Evolutionary conservation across 2,797 vertebrate species (phyloP), one percentile per base, ranked within the genome.

Genomic region (Emydoidea blandingii): DNA sequence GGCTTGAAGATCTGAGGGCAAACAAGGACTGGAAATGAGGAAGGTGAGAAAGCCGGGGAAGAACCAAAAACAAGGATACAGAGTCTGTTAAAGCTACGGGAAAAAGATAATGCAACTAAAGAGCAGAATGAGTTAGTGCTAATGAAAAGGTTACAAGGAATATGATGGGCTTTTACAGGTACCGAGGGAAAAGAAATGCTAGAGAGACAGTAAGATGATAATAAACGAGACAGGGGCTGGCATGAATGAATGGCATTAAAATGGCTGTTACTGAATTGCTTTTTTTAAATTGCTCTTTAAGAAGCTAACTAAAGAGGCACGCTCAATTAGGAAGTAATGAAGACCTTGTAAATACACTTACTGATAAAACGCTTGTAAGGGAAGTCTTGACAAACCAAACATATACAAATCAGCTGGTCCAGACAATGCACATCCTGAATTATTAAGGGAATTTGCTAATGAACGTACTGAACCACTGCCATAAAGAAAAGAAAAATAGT

Each of bases 251-350:
- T 92, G 87, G 88, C 85, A 92, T 93, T 96, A 90, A 97, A 97
- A 97, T 89, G 96, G 92, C 93, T 97, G 96, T 92, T 89, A 90
- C 94, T 8, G 86, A 97, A 97, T 97, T 94, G 96, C 92, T 96
- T 95, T 90, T 97, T 97, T 79, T 41, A 97, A 98, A 98, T 95
- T 94, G 96, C 85, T 98, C 93, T 97, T 98, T 97, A 98, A 96
- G 96, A 97, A 90, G 95, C 96, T 94, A 98, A 97, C 98, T 95
- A 95, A 98, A 97, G 96, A 97, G 97, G 98, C 97, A 97, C 27
- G 93, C 96, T 96, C 97, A 98, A 97, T 98, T 98, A 98, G 95
- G 97, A 97, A 98, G 95, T 98, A 98, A 98, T 98, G 97, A 98
- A 98, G 97, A 98, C 96, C 96, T 98, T 98, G 97, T 98, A 98